Evolutionary conservation across 2,888 invertebrate species (phyloP), one percentile per base, ranked within the genome.

Genomic region (Ochropacha duplaris): DNA sequence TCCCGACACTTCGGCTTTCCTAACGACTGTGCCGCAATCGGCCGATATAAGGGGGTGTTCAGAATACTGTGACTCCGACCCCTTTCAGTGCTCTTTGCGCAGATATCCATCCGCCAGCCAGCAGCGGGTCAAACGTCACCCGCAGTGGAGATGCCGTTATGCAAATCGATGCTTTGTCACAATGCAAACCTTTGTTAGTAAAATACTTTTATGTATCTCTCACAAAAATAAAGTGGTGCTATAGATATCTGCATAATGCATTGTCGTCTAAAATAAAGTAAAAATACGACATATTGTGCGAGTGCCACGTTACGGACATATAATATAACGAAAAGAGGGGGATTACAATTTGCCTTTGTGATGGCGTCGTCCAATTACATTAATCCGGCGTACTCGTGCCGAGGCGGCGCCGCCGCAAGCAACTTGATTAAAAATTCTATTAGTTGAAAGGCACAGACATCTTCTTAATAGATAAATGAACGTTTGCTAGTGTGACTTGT

Each of bases 341-440:
- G 87, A 90, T 91, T 90, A 90, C 90, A 92, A 92, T 92, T 92
- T 92, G 91, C 92, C 86, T 92, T 92, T 92, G 91, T 92, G 90
- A 91, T 83, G 85, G 84, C 88, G 85, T 86, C 84, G 87, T 90
- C 89, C 89, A 91, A 92, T 92, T 91, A 90, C 91, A 92, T 92
- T 92, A 92, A 90, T 90, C 89, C 86, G 88, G 86, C 85, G 87
- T 78, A 79, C 83, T 84, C 81, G 84, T 78, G 84, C 81, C 78
- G 80, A 67, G 76, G 78, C 79, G 79, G 76, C 84, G 83, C 79
- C 83, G 81, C 83, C 88, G 81, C 89, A 86, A 88, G 81, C 86
- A 86, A 90, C 90, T 88, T 92, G 90, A 92, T 92, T 92, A 91
- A 92, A 92, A 90, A 92, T 90, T 90, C 91, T 92, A 92, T 92